phyloP scores from a whole-genome alignment of 2,797 vertebrate genomes.

The Eleutherodactylus coqui region DNA sequence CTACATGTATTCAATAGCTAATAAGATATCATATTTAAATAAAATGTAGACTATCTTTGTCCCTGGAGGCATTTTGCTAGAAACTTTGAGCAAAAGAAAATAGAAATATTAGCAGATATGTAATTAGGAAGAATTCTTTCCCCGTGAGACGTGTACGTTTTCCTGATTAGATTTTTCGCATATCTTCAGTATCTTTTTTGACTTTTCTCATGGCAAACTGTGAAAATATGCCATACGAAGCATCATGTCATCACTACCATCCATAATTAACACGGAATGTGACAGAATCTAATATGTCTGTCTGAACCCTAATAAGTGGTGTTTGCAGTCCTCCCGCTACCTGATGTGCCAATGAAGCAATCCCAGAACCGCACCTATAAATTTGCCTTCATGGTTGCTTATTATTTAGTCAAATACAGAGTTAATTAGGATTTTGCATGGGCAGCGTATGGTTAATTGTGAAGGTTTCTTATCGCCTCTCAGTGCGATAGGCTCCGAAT shows the following conservation, averaged over 20 bases:
- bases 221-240: slow-evolving; percentile 36
- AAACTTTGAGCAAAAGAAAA: slow-evolving; percentile 4
- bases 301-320: slow-evolving; percentile 1
- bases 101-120: neutral
- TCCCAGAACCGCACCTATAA: neutral
- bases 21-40: neutral
- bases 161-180: neutral
- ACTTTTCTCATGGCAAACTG: slow-evolving; percentile 8
- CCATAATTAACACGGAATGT: neutral
- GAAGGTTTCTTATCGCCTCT: neutral
- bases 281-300: neutral
- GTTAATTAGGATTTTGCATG: slow-evolving; percentile 13
- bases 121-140: slow-evolving; percentile 26
- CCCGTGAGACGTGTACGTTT: neutral
- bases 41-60: neutral
- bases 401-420: neutral
- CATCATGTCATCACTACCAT: neutral
- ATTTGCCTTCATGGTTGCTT: neutral
- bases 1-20: no score
- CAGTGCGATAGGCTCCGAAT: neutral
- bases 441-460: neutral
- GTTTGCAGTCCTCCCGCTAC: neutral
- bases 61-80: neutral
- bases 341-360: neutral
- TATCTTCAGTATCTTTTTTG: neutral